A percentile compares a stretch with the other conserved stretches of the same genome.
Conservation (phyloP, 2,113 vertebrate genomes). For the Nannobrachium achirus region DNA sequence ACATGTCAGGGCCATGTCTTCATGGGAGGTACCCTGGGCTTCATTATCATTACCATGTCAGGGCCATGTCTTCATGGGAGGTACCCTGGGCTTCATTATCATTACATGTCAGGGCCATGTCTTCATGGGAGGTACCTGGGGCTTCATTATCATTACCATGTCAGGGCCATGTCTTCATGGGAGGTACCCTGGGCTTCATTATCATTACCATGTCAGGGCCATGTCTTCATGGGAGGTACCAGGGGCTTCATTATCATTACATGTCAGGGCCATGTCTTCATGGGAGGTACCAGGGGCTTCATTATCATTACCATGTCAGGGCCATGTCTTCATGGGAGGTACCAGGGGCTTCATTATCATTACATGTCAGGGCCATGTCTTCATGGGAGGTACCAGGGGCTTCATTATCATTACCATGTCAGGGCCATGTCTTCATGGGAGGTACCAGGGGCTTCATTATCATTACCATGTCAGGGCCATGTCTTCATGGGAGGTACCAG, state of each 20-base stretch:
- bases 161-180: constrained; percentile 85
- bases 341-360: constrained; percentile 6
- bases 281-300: constrained; percentile 76
- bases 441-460: constrained; percentile 58
- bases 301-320: constrained; percentile 70
- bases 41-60: constrained; percentile 64
- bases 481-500: constrained; percentile 84
- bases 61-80: constrained; percentile 86
- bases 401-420: constrained; percentile 62
- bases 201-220: constrained; percentile 78
- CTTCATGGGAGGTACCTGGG: constrained; percentile 82
- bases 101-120: constrained; percentile 82
- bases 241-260: neutral
- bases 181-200: constrained; percentile 69
- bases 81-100: constrained; percentile 51
- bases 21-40: constrained; percentile 79
- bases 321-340: constrained; percentile 87
- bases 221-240: constrained; percentile 86
- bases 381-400: constrained; percentile 80
- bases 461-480: constrained; percentile 80
- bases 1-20: constrained; percentile 82
- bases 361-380: constrained; percentile 83
- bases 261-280: constrained; percentile 83
- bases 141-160: constrained; percentile 29
- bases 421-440: constrained; percentile 85